These are phyloP conservation scores for Sebastes diaconus DNA, from an alignment of 2,797 vertebrate species.

Conservation along the genomic window DNA sequence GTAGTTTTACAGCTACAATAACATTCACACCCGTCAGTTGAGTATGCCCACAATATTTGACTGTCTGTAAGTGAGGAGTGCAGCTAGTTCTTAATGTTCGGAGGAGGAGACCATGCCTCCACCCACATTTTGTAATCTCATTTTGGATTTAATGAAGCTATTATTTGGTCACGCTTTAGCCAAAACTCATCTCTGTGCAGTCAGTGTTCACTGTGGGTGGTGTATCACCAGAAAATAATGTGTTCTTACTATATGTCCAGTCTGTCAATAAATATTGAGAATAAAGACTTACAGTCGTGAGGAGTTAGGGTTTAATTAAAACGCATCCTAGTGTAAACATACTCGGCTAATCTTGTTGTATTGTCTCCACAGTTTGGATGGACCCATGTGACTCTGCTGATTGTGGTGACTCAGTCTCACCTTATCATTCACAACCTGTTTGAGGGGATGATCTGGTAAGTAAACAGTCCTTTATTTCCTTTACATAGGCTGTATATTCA, in stretches of 20 bases:
- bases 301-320: neutral
- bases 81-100: neutral
- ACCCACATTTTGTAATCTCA: neutral
- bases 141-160: neutral
- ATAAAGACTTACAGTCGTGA: neutral
- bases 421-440: constrained; percentile 99
- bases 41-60: neutral
- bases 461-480: constrained; percentile 26
- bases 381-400: constrained; percentile 98
- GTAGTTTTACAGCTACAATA: neutral
- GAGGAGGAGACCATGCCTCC: neutral
- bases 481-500: neutral
- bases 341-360: neutral
- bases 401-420: constrained; percentile 98
- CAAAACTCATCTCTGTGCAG: neutral
- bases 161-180: neutral
- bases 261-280: neutral
- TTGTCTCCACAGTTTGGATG: constrained; percentile 90
- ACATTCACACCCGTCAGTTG: neutral
- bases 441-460: constrained; percentile 99
- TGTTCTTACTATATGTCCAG: neutral
- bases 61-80: neutral
- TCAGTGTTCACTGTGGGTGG: neutral
- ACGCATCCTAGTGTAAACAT: neutral
- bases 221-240: neutral